These are phyloP conservation scores for Phyllopteryx taeniolatus DNA, from an alignment of 2,113 vertebrate genomes.

Conservation along the genomic window DNA sequence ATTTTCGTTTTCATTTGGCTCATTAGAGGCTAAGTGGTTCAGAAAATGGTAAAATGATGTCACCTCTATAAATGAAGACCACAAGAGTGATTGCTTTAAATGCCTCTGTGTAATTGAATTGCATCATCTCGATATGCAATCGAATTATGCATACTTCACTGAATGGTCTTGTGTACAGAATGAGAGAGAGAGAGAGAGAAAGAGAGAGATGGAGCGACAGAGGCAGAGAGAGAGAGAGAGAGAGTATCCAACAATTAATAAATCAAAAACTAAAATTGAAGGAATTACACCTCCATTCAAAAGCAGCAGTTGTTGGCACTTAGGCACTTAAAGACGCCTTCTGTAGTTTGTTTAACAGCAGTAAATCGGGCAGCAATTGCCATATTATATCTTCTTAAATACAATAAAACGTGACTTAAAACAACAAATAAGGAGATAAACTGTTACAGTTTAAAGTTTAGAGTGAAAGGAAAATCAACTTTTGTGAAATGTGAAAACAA, in stretches of 20 bases:
- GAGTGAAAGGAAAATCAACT: too few relatives aligned
- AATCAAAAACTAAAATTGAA: conserved; percentile 32
- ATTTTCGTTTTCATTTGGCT: conserved; percentile 64
- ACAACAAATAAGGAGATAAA: too few relatives aligned
- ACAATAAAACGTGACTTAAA: too few relatives aligned
- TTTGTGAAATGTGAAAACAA: too few relatives aligned
- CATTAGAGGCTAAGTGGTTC: conserved; percentile 71
- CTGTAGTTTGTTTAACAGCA: too few relatives aligned
- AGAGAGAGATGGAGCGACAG: background rate
- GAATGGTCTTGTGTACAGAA: conserved; percentile 54
- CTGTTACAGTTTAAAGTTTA: too few relatives aligned
- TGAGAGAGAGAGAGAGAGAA: background rate
- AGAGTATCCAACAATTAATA: conserved; percentile 9
- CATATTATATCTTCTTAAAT: too few relatives aligned
- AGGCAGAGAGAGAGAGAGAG: background rate
- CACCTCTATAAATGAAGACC: conserved; percentile 70
- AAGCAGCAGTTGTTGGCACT: background rate
- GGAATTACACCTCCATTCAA: conserved; percentile 12
- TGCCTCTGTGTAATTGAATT: conserved; percentile 72
- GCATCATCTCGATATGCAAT: conserved; percentile 70
- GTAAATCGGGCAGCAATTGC: too few relatives aligned
- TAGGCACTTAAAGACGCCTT: too few relatives aligned
- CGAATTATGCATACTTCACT: conserved; percentile 72
- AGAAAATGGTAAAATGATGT: conserved; percentile 70
- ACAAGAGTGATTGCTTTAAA: conserved; percentile 72